Base-by-base conservation (phyloP, 1,140 invertebrate genomes). In the Lasioglossum albipes region DNA sequence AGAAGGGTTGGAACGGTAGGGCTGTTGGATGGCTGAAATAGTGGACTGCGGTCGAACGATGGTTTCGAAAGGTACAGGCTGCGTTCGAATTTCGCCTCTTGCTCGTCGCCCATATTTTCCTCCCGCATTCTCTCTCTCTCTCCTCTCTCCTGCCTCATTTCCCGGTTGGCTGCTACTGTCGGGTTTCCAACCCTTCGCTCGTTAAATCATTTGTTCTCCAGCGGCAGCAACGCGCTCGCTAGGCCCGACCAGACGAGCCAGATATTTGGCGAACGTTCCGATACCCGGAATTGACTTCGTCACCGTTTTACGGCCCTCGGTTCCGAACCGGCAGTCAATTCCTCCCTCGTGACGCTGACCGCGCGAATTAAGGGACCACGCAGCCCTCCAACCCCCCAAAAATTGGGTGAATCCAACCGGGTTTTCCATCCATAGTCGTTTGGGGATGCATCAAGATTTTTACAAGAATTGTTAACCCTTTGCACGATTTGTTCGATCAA, bases 171-270 rank as follows among this genome's bases (percentile, higher is more conserved):
- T 91, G 89, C 84, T 75, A 88, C 88, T 85, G 87, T 85, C 86
- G 88, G 85, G 75, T 88, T 89, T 90, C 86, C 87, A 89, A 84
- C 90, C 88, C 90, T 90, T 84, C 88, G 85, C 90, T 93, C 91
- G 90, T 93, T 93, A 92, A 91, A 91, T 92, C 91, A 91, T 91
- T 93, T 91, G 91, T 92, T 91, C 91, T 90, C 86, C 79, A 85
- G 82, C 87, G 68, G 71, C 83, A 67, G 83, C 82, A 65, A 66
- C 61, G 59, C 52, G 72, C 65, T 27, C 70, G 74, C 57, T 69
- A 49, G 22, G 61, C 57, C 70, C 41, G 66, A 12, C 68, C 74
- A 61, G 68, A 22, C 45, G 20, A 61, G 76, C 81, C 71, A 80
- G 72, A 83, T 83, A 83, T 75, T 62, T 71, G 68, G 18, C 66